Base-by-base conservation (phyloP, 2,113 vertebrate species). In the Colaptes auratus region DNA sequence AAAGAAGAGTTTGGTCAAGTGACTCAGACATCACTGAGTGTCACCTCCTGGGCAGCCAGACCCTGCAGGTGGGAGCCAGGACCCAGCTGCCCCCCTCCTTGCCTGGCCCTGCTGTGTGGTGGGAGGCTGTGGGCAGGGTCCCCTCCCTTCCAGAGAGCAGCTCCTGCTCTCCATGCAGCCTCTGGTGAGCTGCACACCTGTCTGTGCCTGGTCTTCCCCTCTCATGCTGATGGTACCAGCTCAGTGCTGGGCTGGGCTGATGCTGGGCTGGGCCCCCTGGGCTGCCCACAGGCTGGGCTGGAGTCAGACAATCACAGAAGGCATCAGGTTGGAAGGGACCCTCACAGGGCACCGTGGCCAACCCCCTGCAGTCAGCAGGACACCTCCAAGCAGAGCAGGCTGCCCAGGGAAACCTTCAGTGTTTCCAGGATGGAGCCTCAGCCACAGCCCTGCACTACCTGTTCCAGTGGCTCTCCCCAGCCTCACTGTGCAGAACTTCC, bases 51-150 rank as follows among this genome's bases (percentile, higher is more conserved):
- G 55, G 59, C 1, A 82, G 58, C 27, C 4, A 5, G 25, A 46
- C 13, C 50, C 71, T 86, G 82, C 33, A 72, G 79, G 67, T 58
- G 30, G 39, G 50, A 72, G 64, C 48, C 59, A 4, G 52, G 61
- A 59, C 58, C 74, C 42, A 16, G 71, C 75, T 42, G 69, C 17
- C 17, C 17, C 55, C 48, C 76, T 58, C 55, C 39, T 14, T n/a
- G 30, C 14, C 72, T 60, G 2, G 5, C 18, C 2, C 2, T 9
- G 3, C 56, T 44, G 74, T 1, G 0, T 35, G 75, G 53, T 10
- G 10, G 46, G 27, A 31, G n/a, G 46, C 46, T 65, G 31, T 17
- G 39, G 3, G 1, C 53, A 30, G 39, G 23, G 59, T 23, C 24
- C 10, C 4, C 10, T 20, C 39, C 31, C 15, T 31, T 18, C 19